Percentiles rank a stretch among this genome's conserved stretches.
These are phyloP conservation scores for Bucco capensis DNA, from an alignment of 2,113 vertebrate species.

Conservation along the genomic window DNA sequence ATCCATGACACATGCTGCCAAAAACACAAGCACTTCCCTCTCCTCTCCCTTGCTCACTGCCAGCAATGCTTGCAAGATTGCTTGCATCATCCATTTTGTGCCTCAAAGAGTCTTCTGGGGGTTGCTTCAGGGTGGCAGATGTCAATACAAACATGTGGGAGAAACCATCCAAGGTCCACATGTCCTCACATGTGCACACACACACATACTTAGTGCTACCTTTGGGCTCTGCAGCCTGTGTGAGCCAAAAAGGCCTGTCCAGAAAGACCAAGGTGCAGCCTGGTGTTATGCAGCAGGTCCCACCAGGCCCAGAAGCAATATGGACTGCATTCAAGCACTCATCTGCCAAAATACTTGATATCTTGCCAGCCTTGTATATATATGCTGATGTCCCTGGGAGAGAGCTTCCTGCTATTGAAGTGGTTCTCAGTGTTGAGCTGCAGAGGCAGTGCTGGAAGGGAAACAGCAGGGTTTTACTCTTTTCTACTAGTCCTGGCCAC, in stretches of 20 bases:
- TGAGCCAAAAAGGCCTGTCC: rapidly evolving
- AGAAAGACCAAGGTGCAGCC: not conserved
- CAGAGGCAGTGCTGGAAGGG: not conserved
- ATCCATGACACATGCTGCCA: not conserved
- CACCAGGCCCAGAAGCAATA: not conserved
- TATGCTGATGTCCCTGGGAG: not conserved
- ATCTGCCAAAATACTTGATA: not conserved
- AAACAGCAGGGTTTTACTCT: not conserved
- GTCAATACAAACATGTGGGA: not conserved
- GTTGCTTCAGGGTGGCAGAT: not conserved
- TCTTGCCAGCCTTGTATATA: not conserved
- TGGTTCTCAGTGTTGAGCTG: not conserved
- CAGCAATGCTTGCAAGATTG: rapidly evolving
- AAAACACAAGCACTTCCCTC: not conserved
- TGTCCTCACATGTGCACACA: not conserved
- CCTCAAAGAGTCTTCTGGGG: not conserved
- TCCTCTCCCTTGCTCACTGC: not conserved
- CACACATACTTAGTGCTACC: rapidly evolving
- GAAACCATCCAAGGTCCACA: rapidly evolving
- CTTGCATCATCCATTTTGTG: not conserved
- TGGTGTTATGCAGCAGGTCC: rapidly evolving
- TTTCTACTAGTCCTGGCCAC: not conserved
- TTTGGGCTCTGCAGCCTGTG: rapidly evolving
- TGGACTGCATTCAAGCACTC: not conserved
- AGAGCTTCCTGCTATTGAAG: slow-evolving; percentile 17